Conservation (phyloP, 1,140 invertebrate species). For the Diorhabda elongata region DNA sequence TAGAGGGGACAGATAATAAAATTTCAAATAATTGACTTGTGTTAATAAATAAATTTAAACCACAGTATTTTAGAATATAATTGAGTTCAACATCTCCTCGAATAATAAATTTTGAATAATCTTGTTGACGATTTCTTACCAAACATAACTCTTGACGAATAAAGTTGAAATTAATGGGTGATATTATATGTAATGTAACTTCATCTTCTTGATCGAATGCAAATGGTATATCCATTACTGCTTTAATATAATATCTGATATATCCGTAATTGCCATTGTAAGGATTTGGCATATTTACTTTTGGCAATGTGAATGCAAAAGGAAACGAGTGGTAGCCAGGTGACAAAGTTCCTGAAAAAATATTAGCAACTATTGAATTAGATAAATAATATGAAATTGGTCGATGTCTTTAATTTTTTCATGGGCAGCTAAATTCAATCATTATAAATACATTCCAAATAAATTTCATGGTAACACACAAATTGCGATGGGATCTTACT, state of each 20-base stretch:
- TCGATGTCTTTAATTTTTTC: no score
- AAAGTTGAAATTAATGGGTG: slow-evolving; percentile 5
- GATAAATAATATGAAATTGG: no score
- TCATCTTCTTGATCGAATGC: slow-evolving; percentile 5
- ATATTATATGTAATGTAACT: neutral
- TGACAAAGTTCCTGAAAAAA: slow-evolving; percentile 5
- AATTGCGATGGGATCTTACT: no score
- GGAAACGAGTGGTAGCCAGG: slow-evolving; percentile 4
- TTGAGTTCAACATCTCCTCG: neutral
- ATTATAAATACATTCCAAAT: no score
- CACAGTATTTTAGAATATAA: no score
- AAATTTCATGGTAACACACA: no score
- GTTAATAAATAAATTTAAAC: no score
- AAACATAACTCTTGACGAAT: neutral
- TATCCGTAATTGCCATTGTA: slow-evolving; percentile 8
- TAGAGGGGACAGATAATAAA: no score
- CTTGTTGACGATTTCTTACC: neutral
- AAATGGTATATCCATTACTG: slow-evolving; percentile 10
- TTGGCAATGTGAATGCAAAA: slow-evolving; percentile 8
- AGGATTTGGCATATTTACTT: neutral
- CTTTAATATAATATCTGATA: slow-evolving; percentile 11
- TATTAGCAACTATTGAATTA: neutral
- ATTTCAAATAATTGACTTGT: no score
- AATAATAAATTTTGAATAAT: neutral
- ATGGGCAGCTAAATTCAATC: no score